Conservation (phyloP, 2,888 invertebrate species). For the Parnassius mnemosyne region DNA sequence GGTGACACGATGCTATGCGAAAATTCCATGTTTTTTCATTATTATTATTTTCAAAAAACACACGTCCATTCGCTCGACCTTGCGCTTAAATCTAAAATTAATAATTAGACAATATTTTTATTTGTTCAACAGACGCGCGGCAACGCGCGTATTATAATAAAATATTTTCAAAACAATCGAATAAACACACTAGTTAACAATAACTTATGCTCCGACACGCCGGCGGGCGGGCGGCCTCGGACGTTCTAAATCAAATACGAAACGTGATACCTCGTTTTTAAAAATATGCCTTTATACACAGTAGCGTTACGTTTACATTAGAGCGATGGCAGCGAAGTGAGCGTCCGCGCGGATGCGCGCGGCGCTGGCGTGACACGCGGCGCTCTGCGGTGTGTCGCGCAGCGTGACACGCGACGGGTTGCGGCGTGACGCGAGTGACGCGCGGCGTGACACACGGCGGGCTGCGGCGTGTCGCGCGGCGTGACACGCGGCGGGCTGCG, state of each 20-base stretch:
- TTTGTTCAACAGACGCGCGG: slow-evolving; percentile 80
- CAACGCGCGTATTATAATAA: slow-evolving; percentile 79
- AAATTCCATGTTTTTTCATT: slow-evolving; percentile 44
- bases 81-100: slow-evolving; percentile 80
- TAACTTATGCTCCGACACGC: slow-evolving; percentile 66
- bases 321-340: slow-evolving; percentile 59
- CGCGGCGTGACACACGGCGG: slow-evolving; percentile 6
- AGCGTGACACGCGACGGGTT: slow-evolving; percentile 25
- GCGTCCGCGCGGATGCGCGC: slow-evolving; percentile 31
- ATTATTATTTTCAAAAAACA: slow-evolving; percentile 73
- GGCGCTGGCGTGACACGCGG: slow-evolving; percentile 28
- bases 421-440: slow-evolving; percentile 26
- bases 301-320: slow-evolving; percentile 52
- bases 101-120: slow-evolving; percentile 80
- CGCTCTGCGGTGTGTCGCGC: slow-evolving; percentile 30
- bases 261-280: slow-evolving; percentile 34
- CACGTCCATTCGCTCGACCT: slow-evolving; percentile 78
- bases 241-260: slow-evolving; percentile 27
- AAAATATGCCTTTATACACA: slow-evolving; percentile 68
- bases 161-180: slow-evolving; percentile 81
- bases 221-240: slow-evolving; percentile 43
- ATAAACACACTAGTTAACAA: slow-evolving; percentile 81
- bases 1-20: slow-evolving; percentile 78
- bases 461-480: slow-evolving; percentile 27
- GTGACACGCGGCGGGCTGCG: slow-evolving; percentile 21